phyloP scores from a whole-genome alignment of 2,888 invertebrate genomes.

The Pheosia gnoma region DNA sequence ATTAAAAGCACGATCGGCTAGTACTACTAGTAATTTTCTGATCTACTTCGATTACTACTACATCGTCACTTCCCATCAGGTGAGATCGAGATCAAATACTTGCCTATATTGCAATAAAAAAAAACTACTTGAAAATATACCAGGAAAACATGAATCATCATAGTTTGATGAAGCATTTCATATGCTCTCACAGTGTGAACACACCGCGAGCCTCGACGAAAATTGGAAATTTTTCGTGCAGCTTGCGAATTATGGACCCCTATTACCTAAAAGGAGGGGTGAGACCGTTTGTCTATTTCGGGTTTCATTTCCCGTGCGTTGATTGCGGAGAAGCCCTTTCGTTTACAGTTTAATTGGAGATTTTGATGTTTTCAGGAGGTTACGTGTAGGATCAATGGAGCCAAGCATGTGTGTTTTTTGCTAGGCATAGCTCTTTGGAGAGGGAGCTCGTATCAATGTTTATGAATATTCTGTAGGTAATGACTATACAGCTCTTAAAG shows the following conservation, averaged over 20 bases:
- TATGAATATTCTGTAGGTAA: too few species aligned
- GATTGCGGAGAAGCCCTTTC: slow-evolving; percentile 25
- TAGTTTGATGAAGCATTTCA: neutral
- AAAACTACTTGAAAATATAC: neutral
- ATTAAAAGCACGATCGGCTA: too few species aligned
- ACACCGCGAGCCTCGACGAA: slow-evolving; percentile 27
- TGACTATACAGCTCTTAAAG: too few species aligned
- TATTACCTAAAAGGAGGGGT: slow-evolving; percentile 28
- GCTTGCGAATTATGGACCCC: slow-evolving; percentile 39
- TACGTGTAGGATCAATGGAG: neutral
- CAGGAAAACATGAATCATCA: neutral
- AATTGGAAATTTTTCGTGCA: slow-evolving; percentile 43
- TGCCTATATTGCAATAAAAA: too few species aligned
- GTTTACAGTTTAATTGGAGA: slow-evolving; percentile 22
- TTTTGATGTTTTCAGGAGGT: slow-evolving; percentile 3
- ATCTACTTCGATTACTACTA: too few species aligned
- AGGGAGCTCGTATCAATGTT: too few species aligned
- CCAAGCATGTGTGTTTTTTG: neutral
- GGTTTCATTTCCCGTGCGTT: slow-evolving; percentile 43
- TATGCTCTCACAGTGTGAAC: slow-evolving; percentile 22
- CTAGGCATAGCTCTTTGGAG: too few species aligned
- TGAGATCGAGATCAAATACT: too few species aligned
- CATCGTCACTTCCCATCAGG: too few species aligned
- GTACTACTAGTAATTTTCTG: too few species aligned
- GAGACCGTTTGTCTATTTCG: slow-evolving; percentile 34